Evolutionary conservation across 2,888 invertebrate species (phyloP).

Genomic region (Eupithecia subfuscata): DNA sequence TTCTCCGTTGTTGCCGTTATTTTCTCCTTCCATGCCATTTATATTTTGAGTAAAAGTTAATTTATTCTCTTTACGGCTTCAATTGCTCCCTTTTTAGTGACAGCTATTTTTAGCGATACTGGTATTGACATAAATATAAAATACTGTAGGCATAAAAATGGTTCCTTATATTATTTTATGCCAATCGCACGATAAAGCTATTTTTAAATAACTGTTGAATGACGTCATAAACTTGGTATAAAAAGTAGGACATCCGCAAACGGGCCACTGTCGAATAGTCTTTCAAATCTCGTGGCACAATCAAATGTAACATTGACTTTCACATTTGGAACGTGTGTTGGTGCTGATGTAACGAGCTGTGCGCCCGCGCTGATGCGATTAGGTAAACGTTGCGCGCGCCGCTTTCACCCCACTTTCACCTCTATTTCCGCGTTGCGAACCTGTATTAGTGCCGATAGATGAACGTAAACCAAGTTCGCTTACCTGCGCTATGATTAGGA

Average conservation of each 20-base stretch:
- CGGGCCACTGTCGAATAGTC: slow-evolving; percentile 9
- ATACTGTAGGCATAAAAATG: neutral
- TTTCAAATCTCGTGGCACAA: slow-evolving; percentile 47
- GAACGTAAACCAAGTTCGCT: slow-evolving; percentile 3
- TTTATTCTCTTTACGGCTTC: neutral
- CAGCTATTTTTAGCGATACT: neutral
- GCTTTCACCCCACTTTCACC: slow-evolving; percentile 83
- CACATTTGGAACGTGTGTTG: slow-evolving; percentile 69
- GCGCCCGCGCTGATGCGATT: slow-evolving; percentile 64
- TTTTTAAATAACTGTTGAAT: neutral
- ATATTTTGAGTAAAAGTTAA: neutral
- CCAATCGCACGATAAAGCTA: neutral
- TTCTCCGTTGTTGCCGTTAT: slow-evolving; percentile 58
- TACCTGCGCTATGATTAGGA: neutral
- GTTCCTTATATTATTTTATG: neutral
- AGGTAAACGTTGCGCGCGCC: slow-evolving; percentile 79
- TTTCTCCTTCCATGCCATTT: neutral
- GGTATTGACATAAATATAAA: neutral
- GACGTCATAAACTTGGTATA: neutral
- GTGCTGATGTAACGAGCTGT: slow-evolving; percentile 63
- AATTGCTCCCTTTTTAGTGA: neutral
- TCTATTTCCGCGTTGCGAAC: slow-evolving; percentile 73
- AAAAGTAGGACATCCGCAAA: neutral
- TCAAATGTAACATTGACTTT: slow-evolving; percentile 82
- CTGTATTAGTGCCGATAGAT: slow-evolving; percentile 50